A percentile compares a stretch with the other conserved stretches of the same genome.
phyloP scores from a whole-genome alignment of 2,113 vertebrate genomes.

The Verasper variegatus region DNA sequence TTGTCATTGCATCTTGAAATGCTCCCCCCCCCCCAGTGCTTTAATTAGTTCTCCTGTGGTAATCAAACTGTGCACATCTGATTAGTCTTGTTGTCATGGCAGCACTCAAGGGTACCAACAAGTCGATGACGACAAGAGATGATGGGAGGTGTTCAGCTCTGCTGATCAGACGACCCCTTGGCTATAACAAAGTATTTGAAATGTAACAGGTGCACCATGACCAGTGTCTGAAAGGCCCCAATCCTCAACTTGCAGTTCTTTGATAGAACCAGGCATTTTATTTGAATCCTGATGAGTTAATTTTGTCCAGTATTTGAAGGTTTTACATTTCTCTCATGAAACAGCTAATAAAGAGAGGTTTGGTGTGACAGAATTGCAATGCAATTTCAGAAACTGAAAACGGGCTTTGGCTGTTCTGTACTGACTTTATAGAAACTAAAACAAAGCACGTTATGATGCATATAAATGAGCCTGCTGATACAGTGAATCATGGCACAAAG shows the following conservation, averaged over 20 bases:
- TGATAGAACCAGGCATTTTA: neutral
- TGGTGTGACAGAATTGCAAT: neutral
- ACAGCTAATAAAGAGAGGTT: neutral
- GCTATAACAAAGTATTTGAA: neutral
- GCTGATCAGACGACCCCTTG: neutral
- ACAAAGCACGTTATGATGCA: too few species aligned
- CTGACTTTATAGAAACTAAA: neutral
- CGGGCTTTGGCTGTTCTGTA: neutral
- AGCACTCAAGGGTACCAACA: constrained; percentile 21
- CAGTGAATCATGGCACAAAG: too few species aligned
- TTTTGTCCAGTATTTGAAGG: neutral
- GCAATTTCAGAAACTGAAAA: neutral
- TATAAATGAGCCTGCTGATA: too few species aligned
- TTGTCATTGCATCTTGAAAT: constrained; percentile 25
- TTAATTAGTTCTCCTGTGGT: constrained; percentile 45
- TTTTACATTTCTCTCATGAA: neutral
- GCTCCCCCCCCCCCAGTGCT: too few species aligned
- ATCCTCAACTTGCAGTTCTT: neutral
- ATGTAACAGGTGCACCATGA: neutral
- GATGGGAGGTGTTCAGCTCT: too few species aligned
- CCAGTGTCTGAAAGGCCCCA: neutral
- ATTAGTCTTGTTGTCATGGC: constrained; percentile 45
- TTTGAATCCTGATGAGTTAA: neutral
- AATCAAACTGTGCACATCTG: constrained; percentile 28
- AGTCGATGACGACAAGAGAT: neutral